Evolutionary conservation across 2,888 invertebrate genomes (phyloP).

Genomic region (Orchestes rusci): DNA sequence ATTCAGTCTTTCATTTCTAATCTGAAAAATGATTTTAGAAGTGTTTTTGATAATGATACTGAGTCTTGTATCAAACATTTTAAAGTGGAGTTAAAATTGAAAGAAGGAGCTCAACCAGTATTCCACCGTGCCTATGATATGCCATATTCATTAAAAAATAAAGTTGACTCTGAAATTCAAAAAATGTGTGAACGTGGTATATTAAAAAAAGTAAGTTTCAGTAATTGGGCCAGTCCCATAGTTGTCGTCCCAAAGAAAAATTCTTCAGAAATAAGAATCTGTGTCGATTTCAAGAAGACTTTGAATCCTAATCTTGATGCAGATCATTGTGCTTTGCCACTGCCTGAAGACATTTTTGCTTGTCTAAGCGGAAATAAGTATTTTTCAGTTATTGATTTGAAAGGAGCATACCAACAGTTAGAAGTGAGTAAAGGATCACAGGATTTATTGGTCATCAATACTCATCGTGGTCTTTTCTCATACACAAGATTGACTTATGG

Average conservation of each 20-base stretch:
- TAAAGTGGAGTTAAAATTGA: conserved; percentile 1
- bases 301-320: conserved; percentile 3
- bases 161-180: neutral
- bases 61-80: neutral
- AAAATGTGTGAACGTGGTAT: conserved; percentile 12
- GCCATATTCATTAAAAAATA: conserved; percentile 5
- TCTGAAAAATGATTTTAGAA: too few species aligned
- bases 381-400: conserved; percentile 5
- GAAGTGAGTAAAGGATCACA: conserved; percentile 1
- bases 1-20: too few species aligned
- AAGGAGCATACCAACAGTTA: conserved; percentile 4
- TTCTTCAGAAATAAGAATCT: conserved; percentile 1
- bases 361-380: conserved; percentile 1
- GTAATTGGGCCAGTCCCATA: conserved; percentile 3
- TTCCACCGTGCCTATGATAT: conserved; percentile 7
- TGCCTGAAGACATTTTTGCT: conserved; percentile 1
- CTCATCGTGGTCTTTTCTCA: neutral
- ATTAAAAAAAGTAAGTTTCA: conserved; percentile 6
- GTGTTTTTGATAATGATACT: neutral
- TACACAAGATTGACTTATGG: conserved; percentile 1
- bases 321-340: conserved; percentile 3
- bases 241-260: conserved; percentile 1
- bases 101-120: conserved; percentile 2
- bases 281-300: conserved; percentile 6
- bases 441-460: conserved; percentile 1